Evolutionary conservation across 2,797 vertebrate genomes (phyloP).

Genomic region (Etheostoma nigrum): DNA sequence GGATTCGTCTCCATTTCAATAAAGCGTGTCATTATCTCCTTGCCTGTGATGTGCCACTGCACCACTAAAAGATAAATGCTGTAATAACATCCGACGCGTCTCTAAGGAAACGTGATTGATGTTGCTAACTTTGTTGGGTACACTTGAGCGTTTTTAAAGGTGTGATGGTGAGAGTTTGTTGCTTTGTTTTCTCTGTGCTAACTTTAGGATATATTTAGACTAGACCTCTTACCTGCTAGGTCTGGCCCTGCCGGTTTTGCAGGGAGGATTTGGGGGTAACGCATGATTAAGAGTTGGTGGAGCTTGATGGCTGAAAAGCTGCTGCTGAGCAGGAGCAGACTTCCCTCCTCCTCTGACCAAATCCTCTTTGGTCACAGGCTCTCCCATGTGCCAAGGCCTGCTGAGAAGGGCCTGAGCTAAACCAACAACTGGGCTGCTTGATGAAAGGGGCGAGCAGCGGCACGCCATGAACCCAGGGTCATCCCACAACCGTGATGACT

Average conservation of each 20-base stretch:
- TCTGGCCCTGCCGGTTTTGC: conserved; percentile 58
- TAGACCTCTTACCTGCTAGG: conserved; percentile 29
- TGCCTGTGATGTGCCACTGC: conserved; percentile 70
- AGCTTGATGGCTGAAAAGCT: conserved; percentile 71
- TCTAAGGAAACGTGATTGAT: conserved; percentile 58
- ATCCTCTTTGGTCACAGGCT: conserved; percentile 73
- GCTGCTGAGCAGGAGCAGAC: conserved; percentile 65
- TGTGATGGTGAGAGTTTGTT: conserved; percentile 30
- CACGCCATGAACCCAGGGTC: conserved; percentile 67
- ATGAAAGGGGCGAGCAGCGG: conserved; percentile 79
- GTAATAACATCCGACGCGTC: conserved; percentile 56
- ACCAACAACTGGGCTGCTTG: conserved; percentile 81
- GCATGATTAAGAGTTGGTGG: conserved; percentile 73
- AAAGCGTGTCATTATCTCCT: conserved; percentile 81
- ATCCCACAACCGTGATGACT: conserved; percentile 75
- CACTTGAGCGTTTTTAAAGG: conserved; percentile 33
- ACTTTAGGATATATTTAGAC: conserved; percentile 52
- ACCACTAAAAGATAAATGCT: conserved; percentile 71
- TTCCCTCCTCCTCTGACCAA: conserved; percentile 65
- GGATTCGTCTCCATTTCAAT: conserved; percentile 77
- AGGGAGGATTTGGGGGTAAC: conserved; percentile 62
- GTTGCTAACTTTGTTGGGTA: conserved; percentile 30
- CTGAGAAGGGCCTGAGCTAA: conserved; percentile 82
- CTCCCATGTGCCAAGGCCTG: conserved; percentile 75
- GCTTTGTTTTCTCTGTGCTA: conserved; percentile 30